Base-by-base conservation (phyloP, 2,888 invertebrate species). In the Minunthozetes semirufus region DNA sequence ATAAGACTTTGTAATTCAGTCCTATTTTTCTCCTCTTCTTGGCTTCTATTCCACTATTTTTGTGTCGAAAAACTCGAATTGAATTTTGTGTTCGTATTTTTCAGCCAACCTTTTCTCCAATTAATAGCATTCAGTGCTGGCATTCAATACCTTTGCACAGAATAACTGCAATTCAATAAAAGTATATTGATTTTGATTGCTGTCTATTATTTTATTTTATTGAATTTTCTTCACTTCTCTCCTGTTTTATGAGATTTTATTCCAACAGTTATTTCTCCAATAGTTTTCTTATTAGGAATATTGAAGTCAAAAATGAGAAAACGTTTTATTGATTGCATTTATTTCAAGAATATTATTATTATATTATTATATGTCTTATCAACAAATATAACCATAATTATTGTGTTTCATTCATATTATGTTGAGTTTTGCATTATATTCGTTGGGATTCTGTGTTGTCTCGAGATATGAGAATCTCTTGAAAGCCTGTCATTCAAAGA, bases 61-160 rank as follows among this genome's bases (percentile, higher is more conserved):
- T 22, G 63, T 63, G 42, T 42, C 42, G 42, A 15, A 63, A 63
- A 63, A 63, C 63, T 29, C 17, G 27, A 63, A 68, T 46, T 46
- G 19, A 68, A 68, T 68, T 68, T 68, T 68, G 15, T n/a, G 19
- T 11, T 17, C 11, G 19, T 53, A 42, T 56, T 56, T 56, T 56
- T 56, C 19, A 25, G n/a, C 56, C 22, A 56, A 68, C 38, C 17
- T 42, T 42, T 38, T 22, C 42, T 68, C 19, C 38, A 68, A 66
- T 68, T 68, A 68, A 68, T 68, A 33, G 22, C 33, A 68, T 68
- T 46, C 42, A 68, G 38, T 68, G 27, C 29, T 19, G 6, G 53
- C 61, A n/a, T 33, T 61, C n/a, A 61, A 27, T 22, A 59, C 27
- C 22, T 61, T 22, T 42, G 5, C 42, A 42, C 11, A 68, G 42